Base-by-base conservation (phyloP, 2,797 vertebrate genomes). In the Muraenolepis orangiensis region DNA sequence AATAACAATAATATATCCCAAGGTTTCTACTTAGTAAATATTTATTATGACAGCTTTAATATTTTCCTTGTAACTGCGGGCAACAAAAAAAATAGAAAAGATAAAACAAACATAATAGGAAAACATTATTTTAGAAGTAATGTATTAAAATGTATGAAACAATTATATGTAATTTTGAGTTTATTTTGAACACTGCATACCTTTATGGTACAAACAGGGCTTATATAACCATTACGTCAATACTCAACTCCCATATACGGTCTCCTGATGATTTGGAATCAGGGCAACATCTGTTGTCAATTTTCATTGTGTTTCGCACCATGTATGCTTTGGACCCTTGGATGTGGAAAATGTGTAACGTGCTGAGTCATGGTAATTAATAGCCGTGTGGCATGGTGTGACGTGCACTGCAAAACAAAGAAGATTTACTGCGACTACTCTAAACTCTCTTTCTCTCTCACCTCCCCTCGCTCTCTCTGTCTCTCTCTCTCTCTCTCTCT, bases 401-500 rank as follows among this genome's bases (percentile, higher is more conserved):
- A 69, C 12, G 38, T 34, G 64, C 32, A 57, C 23, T 75, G 46
- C 69, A 72, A 38, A 76, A 20, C 32, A 29, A 34, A 69, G 18
- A 23, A 10, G 76, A 74, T 72, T 34, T 28, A 72, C 23, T 29
- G 57, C 18, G n/a, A 8, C 14, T 10, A 20, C 66, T 46, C 23
- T 70, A 31, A 74, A 61, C 11, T 66, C 34, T 70, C 32, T 32
- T 6, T 29, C 66, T 31, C 66, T 29, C 23, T 13, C 38, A 6
- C 46, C 8, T 36, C 38, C 7, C 57, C 31, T 73, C 31, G 26
- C 6, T 26, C 42, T 20, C 42, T 51, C 42, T 20, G 3, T 51
- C 42, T 34, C 7, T 64, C 30, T 74, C 30, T 32, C 3, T 23
- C n/a, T 30, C 6, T 57, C 51, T 23, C 2, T 57, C 51, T 38